These are phyloP conservation scores for Dicerorhinus sumatrensis DNA, from an alignment of 2,113 vertebrate genomes.

Conservation along the genomic window DNA sequence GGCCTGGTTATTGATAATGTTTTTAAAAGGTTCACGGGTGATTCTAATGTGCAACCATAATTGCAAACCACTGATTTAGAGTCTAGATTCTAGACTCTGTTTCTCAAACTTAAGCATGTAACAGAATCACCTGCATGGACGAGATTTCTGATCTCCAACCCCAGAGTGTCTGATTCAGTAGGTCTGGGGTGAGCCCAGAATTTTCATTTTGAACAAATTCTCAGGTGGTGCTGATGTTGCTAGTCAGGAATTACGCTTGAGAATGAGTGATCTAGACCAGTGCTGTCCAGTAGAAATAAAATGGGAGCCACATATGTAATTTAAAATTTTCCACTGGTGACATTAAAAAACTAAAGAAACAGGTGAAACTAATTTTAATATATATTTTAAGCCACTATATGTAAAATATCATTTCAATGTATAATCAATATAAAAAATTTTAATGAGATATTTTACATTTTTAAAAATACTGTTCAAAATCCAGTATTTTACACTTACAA, in stretches of 20 bases:
- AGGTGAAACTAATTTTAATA: constrained; percentile 14
- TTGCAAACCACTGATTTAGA: not conserved
- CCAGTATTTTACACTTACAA: not conserved
- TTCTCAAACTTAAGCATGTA: not conserved
- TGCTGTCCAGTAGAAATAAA: not conserved
- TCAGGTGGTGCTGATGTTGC: not conserved
- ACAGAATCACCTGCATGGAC: not conserved
- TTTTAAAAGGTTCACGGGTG: not conserved
- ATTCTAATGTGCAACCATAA: not conserved
- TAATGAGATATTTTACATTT: not conserved
- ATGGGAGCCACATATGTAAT: not conserved
- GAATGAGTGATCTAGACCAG: not conserved
- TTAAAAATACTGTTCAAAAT: not conserved
- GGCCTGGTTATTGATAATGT: not conserved
- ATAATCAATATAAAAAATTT: not conserved
- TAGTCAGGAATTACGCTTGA: not conserved
- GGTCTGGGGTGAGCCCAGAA: not conserved
- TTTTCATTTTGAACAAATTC: not conserved
- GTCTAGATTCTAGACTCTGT: not conserved
- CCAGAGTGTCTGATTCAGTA: not conserved
- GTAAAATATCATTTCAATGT: constrained; percentile 1
- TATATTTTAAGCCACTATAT: not conserved
- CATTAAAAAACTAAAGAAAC: not conserved
- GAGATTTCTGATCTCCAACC: not conserved
- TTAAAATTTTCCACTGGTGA: not conserved